A percentile compares a stretch with the other conserved stretches of the same genome.
phyloP scores from a whole-genome alignment of 2,888 invertebrate genomes.

The Zaprionus lineosus region DNA sequence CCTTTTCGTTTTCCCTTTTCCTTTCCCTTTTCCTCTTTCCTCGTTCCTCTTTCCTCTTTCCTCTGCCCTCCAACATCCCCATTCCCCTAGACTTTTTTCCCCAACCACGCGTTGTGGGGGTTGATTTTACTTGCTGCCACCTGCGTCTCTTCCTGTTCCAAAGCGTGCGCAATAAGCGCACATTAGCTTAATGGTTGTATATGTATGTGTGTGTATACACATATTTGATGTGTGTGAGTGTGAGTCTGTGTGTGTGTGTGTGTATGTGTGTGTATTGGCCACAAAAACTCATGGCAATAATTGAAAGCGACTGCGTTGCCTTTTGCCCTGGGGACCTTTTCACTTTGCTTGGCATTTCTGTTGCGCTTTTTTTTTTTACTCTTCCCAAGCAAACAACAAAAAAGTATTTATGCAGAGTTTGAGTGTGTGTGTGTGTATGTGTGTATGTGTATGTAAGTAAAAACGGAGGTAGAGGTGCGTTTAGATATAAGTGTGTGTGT shows the following conservation, averaged over 20 bases:
- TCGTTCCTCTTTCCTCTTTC: no score
- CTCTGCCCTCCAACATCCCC: no score
- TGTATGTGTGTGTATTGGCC: slow-evolving; percentile 59
- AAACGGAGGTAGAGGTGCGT: no score
- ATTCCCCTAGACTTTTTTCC: no score
- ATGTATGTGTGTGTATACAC: slow-evolving; percentile 25
- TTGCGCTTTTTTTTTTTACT: slow-evolving; percentile 44
- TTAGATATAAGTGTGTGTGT: slow-evolving; percentile 13
- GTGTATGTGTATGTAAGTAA: slow-evolving; percentile 1
- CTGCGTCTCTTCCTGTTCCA: slow-evolving; percentile 56
- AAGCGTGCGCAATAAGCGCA: slow-evolving; percentile 79
- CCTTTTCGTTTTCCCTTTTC: no score
- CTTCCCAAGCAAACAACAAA: slow-evolving; percentile 24
- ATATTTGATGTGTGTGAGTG: slow-evolving; percentile 23
- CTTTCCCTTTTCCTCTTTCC: no score
- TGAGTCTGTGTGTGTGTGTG: slow-evolving; percentile 18
- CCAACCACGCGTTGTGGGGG: no score
- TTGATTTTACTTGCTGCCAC: slow-evolving; percentile 36
- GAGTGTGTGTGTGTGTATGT: slow-evolving; percentile 3
- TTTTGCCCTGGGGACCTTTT: slow-evolving; percentile 56
- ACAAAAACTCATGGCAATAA: slow-evolving; percentile 75
- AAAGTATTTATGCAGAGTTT: slow-evolving; percentile 10
- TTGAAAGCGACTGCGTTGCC: slow-evolving; percentile 69
- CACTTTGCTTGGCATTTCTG: slow-evolving; percentile 35
- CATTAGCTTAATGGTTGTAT: slow-evolving; percentile 76